Evolutionary conservation across 2,113 vertebrate genomes (phyloP).

Genomic region (Lasiurus borealis): DNA sequence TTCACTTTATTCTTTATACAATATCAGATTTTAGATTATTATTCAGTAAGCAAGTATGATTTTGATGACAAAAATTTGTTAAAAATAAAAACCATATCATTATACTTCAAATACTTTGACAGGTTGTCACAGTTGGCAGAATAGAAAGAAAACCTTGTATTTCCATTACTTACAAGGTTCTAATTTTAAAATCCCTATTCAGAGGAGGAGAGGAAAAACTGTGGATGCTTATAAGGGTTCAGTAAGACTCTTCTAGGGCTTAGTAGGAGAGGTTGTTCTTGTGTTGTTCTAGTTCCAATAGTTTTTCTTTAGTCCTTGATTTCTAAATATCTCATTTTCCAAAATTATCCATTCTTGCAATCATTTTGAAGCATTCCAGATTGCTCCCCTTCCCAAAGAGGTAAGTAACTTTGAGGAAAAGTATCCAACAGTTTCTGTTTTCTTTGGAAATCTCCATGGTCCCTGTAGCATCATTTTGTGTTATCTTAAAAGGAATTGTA

Average conservation of each 20-base stretch:
- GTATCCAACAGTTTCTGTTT: constrained; percentile 26
- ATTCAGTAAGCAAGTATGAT: constrained; percentile 45
- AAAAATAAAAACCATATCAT: constrained; percentile 62
- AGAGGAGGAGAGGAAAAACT: background rate
- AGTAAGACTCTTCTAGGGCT: background rate
- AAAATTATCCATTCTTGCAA: background rate
- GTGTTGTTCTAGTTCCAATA: background rate
- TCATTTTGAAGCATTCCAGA: constrained; percentile 30
- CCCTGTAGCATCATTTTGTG: constrained; percentile 27
- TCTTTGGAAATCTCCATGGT: background rate
- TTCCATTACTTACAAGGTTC: background rate
- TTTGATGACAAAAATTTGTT: constrained; percentile 66
- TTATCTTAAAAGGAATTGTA: constrained; percentile 41
- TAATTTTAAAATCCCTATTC: constrained; percentile 31
- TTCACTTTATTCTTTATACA: background rate
- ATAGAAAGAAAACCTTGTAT: constrained; percentile 46
- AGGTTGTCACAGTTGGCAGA: constrained; percentile 35
- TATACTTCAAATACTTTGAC: constrained; percentile 69
- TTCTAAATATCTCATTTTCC: constrained; percentile 24
- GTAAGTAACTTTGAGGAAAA: constrained; percentile 24
- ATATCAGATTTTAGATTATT: background rate
- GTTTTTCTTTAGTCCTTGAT: constrained; percentile 16
- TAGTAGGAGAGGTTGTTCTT: background rate
- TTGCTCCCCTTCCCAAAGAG: background rate
- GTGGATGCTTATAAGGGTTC: background rate